Percentiles rank a stretch among this genome's conserved stretches.
phyloP scores from a whole-genome alignment of 1,140 invertebrate genomes.

The Saccostrea glomerata region DNA sequence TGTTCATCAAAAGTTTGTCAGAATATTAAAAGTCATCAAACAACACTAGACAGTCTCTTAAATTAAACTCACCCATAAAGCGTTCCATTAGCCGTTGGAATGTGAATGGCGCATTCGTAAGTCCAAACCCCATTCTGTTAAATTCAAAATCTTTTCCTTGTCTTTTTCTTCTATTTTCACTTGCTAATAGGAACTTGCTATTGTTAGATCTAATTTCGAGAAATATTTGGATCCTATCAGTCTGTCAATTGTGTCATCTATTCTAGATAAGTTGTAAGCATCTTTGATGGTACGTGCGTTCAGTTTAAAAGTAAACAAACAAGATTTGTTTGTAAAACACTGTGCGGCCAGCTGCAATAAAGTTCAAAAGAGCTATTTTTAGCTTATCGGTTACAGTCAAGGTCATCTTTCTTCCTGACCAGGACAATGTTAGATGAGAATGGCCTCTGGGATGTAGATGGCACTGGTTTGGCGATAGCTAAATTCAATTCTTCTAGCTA shows the following conservation, averaged over 20 bases:
- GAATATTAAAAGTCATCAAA: conserved; percentile 68
- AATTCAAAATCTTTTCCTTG: conserved; percentile 41
- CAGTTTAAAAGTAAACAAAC: no score
- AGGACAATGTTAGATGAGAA: conserved; percentile 80
- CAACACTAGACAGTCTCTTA: conserved; percentile 57
- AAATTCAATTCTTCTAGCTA: conserved; percentile 20
- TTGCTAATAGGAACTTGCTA: conserved; percentile 32
- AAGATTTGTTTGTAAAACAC: no score
- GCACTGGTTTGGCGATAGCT: background rate
- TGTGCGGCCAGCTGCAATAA: no score
- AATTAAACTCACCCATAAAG: background rate
- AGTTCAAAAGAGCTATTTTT: no score
- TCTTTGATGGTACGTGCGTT: no score
- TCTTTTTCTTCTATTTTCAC: conserved; percentile 41
- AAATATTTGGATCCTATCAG: no score
- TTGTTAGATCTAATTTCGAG: no score
- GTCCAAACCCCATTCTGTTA: conserved; percentile 45
- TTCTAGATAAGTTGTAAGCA: background rate
- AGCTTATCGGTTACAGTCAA: no score
- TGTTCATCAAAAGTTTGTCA: conserved; percentile 59
- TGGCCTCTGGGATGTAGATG: conserved; percentile 65
- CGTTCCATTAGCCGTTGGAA: conserved; percentile 45
- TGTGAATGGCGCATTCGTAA: conserved; percentile 46
- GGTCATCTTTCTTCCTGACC: conserved; percentile 77
- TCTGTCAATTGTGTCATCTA: background rate